Percentiles rank a stretch among this genome's conserved stretches.
Evolutionary conservation across 2,888 invertebrate species (phyloP).

Genomic region (Erpobdella octoculata): DNA sequence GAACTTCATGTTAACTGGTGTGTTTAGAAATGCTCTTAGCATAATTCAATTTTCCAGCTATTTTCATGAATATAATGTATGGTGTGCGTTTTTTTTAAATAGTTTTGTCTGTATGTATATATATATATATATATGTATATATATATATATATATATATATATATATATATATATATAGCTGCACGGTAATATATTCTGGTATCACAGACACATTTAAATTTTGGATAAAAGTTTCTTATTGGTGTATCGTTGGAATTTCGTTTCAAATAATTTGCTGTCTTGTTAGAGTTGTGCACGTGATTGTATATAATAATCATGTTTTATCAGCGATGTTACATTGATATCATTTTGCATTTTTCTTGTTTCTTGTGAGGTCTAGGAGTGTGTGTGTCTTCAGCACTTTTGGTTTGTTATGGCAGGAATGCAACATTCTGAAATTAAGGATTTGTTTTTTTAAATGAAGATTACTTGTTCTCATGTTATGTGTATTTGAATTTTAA

Average conservation of each 20-base stretch:
- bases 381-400: conserved; percentile 4
- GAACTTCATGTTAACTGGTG: too few species aligned
- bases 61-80: too few species aligned
- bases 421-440: conserved; percentile 11
- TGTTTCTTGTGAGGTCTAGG: background rate
- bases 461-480: too few species aligned
- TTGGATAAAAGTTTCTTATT: background rate
- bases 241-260: background rate
- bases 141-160: too few species aligned
- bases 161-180: too few species aligned
- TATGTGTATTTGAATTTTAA: too few species aligned
- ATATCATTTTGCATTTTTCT: background rate
- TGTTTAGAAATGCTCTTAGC: too few species aligned
- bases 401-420: conserved; percentile 21
- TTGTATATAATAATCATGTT: background rate
- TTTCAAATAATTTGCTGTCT: background rate
- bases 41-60: too few species aligned
- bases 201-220: background rate
- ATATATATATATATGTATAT: too few species aligned
- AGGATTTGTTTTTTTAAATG: background rate
- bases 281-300: background rate
- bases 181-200: too few species aligned
- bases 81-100: too few species aligned
- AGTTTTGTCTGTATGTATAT: too few species aligned
- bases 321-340: background rate